Conservation (phyloP, 2,888 invertebrate genomes). For the Elegia similella region DNA sequence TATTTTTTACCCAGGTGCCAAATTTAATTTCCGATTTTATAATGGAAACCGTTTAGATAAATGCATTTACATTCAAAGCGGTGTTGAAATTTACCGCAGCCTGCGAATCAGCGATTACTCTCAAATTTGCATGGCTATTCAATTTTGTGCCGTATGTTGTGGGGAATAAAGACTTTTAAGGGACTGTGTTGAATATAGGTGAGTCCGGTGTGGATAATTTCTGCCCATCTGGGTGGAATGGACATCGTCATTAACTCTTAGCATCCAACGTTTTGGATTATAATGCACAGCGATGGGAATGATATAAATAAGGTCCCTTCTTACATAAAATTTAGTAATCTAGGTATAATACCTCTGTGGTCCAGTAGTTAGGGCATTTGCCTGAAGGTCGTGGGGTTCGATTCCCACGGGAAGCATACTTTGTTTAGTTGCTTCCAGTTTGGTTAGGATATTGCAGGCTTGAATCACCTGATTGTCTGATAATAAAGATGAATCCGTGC, state of each 20-base stretch:
- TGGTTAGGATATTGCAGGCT: too few species aligned
- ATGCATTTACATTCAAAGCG: constrained; percentile 16
- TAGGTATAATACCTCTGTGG: too few species aligned
- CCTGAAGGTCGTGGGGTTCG: too few species aligned
- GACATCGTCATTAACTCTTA: constrained; percentile 36
- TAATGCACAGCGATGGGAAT: background rate
- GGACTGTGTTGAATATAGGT: constrained; percentile 26
- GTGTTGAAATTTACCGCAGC: constrained; percentile 11
- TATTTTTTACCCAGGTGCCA: background rate
- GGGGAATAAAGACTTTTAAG: background rate
- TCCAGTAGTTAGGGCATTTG: too few species aligned
- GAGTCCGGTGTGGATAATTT: constrained; percentile 32
- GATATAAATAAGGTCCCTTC: background rate
- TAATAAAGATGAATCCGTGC: too few species aligned
- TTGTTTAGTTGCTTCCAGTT: too few species aligned
- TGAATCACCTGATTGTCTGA: too few species aligned
- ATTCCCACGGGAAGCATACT: too few species aligned
- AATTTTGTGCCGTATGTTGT: background rate
- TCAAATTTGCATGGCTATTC: background rate
- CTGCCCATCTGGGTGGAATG: constrained; percentile 41
- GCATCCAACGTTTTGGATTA: constrained; percentile 20
- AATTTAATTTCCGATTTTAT: constrained; percentile 8
- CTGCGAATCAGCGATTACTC: constrained; percentile 8
- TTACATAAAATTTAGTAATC: too few species aligned
- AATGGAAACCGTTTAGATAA: constrained; percentile 14